These are phyloP conservation scores for Cyanistes caeruleus DNA, from an alignment of 2,113 vertebrate genomes.

Conservation along the genomic window DNA sequence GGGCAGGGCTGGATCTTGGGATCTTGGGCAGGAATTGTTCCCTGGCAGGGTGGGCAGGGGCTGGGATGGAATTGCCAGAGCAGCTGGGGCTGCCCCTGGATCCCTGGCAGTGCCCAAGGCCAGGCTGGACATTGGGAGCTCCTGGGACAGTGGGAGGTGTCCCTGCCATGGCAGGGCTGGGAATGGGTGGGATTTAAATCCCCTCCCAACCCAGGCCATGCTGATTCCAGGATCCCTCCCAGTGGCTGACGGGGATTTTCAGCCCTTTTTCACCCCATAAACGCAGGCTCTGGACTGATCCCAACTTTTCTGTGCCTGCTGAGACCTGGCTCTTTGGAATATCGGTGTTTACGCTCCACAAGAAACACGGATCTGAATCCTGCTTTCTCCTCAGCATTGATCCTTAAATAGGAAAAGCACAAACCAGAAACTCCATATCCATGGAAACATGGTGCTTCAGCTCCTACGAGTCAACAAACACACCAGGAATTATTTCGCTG, in stretches of 20 bases:
- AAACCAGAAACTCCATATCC: slow-evolving; percentile 48
- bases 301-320: neutral
- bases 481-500: slow-evolving; percentile 26
- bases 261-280: neutral
- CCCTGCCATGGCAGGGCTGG: neutral
- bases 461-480: slow-evolving; percentile 22
- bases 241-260: neutral
- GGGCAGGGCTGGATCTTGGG: neutral
- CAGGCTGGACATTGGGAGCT: neutral
- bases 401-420: slow-evolving; percentile 56
- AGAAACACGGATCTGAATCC: neutral
- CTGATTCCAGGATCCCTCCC: neutral
- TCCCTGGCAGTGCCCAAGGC: neutral
- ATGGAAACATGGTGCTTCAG: slow-evolving; percentile 56
- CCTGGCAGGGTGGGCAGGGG: neutral
- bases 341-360: neutral
- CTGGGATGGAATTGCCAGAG: neutral
- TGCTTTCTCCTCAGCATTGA: neutral
- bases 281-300: neutral
- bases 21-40: neutral
- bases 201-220: rapidly evolving
- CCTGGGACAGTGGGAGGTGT: neutral
- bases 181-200: rapidly evolving
- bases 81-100: neutral
- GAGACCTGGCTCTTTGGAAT: neutral